Percentiles rank a stretch among this genome's conserved stretches.
These are phyloP conservation scores for Hyles euphorbiae DNA, from an alignment of 1,140 invertebrate genomes.

Conservation along the genomic window DNA sequence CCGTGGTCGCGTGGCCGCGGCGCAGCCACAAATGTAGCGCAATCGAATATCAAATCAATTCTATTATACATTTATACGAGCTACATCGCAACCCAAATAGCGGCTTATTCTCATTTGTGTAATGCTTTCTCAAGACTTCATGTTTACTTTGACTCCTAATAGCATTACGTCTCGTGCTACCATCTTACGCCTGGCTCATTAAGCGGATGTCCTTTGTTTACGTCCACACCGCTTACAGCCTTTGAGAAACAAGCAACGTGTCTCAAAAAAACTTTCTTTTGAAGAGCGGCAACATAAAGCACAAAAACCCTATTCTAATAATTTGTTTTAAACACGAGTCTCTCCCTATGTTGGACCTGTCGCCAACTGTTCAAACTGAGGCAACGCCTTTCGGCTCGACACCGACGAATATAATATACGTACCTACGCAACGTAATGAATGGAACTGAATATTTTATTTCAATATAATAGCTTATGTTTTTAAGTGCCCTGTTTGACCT, in stretches of 20 bases:
- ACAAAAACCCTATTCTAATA: constrained; percentile 25
- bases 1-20: constrained; percentile 60
- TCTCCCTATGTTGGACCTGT: constrained; percentile 20
- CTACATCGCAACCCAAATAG: constrained; percentile 21
- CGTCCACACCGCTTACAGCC: no score
- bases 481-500: constrained; percentile 68
- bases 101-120: constrained; percentile 22
- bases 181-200: neutral
- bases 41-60: constrained; percentile 67
- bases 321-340: constrained; percentile 32
- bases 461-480: constrained; percentile 50
- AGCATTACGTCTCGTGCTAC: constrained; percentile 11
- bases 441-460: constrained; percentile 72
- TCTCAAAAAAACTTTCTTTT: constrained; percentile 2
- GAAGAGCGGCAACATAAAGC: constrained; percentile 19
- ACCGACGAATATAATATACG: constrained; percentile 47
- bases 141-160: constrained; percentile 15
- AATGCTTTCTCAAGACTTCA: constrained; percentile 12
- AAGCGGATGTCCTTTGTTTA: neutral
- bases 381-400: constrained; percentile 56
- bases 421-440: constrained; percentile 54
- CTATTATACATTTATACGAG: constrained; percentile 56
- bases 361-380: constrained; percentile 61
- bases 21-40: constrained; percentile 40
- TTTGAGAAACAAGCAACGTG: no score